phyloP scores from a whole-genome alignment of 2,888 invertebrate species.

The Seladonia tumulorum region DNA sequence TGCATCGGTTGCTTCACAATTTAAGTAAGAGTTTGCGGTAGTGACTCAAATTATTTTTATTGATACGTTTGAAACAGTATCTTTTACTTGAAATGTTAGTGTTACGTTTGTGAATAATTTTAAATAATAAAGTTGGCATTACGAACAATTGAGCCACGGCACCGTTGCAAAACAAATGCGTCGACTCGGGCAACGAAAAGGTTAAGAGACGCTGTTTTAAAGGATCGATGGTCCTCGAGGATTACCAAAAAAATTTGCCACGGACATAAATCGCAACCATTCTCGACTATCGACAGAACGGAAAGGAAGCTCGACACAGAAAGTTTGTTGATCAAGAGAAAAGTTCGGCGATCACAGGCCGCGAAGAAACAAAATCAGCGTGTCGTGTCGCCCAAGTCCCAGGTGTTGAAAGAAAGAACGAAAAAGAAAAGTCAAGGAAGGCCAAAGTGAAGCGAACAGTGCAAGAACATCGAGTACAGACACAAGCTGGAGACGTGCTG shows the following conservation, averaged over 20 bases:
- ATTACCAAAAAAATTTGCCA: not conserved
- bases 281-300: not conserved
- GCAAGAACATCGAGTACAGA: constrained; percentile 80
- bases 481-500: constrained; percentile 83
- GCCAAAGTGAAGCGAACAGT: constrained; percentile 55
- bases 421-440: not conserved
- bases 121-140: no score
- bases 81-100: no score
- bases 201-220: not conserved
- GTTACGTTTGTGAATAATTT: no score
- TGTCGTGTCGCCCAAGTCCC: not conserved
- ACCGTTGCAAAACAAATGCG: no score
- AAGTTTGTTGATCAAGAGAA: not conserved
- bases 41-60: no score
- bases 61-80: no score
- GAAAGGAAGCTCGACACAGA: not conserved
- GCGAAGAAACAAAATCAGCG: not conserved
- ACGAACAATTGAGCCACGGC: no score
- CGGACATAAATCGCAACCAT: not conserved
- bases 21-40: no score
- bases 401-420: not conserved
- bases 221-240: no score
- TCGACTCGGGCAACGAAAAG: not conserved
- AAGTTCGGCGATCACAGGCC: not conserved
- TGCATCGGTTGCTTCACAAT: no score